A percentile compares a stretch with the other conserved stretches of the same genome.
Evolutionary conservation across 1,140 invertebrate species (phyloP).

Genomic region (Lethrus apterus): DNA sequence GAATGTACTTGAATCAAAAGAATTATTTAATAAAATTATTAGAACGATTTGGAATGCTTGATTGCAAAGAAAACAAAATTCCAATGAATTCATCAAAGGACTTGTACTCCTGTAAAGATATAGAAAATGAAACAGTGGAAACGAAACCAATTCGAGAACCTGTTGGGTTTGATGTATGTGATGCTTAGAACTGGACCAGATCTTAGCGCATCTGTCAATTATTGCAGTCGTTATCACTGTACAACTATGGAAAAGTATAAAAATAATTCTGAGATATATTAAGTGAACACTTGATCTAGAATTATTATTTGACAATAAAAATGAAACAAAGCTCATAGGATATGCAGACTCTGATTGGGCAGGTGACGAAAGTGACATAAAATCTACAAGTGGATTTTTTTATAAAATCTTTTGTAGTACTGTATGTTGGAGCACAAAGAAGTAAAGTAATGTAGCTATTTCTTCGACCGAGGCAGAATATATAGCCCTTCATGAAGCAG

Average conservation of each 20-base stretch:
- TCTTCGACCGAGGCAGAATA: slow-evolving; percentile 16
- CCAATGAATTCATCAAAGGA: background rate
- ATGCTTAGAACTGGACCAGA: slow-evolving; percentile 17
- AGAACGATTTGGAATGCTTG: slow-evolving; percentile 7
- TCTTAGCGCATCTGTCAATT: slow-evolving; percentile 13
- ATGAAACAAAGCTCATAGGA: slow-evolving; percentile 25
- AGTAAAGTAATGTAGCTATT: slow-evolving; percentile 22
- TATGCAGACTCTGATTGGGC: slow-evolving; percentile 43
- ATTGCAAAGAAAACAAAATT: slow-evolving; percentile 14
- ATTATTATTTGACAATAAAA: slow-evolving; percentile 13
- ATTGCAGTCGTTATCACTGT: slow-evolving; percentile 2
- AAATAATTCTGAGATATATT: slow-evolving; percentile 16
- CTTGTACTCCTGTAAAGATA: background rate
- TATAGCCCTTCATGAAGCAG: slow-evolving; percentile 9
- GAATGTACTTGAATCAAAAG: slow-evolving; percentile 10
- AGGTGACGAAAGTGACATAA: slow-evolving; percentile 29
- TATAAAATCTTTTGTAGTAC: slow-evolving; percentile 24
- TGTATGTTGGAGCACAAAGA: slow-evolving; percentile 17
- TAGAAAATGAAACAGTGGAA: background rate
- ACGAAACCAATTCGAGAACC: slow-evolving; percentile 9
- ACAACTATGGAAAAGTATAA: slow-evolving; percentile 12
- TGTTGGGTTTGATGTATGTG: slow-evolving; percentile 14
- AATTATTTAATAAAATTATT: slow-evolving; percentile 5
- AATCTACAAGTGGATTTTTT: slow-evolving; percentile 37
- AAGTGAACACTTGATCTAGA: slow-evolving; percentile 12